These are phyloP conservation scores for Cataglyphis livida DNA, from an alignment of 2,888 invertebrate genomes.

Conservation along the genomic window DNA sequence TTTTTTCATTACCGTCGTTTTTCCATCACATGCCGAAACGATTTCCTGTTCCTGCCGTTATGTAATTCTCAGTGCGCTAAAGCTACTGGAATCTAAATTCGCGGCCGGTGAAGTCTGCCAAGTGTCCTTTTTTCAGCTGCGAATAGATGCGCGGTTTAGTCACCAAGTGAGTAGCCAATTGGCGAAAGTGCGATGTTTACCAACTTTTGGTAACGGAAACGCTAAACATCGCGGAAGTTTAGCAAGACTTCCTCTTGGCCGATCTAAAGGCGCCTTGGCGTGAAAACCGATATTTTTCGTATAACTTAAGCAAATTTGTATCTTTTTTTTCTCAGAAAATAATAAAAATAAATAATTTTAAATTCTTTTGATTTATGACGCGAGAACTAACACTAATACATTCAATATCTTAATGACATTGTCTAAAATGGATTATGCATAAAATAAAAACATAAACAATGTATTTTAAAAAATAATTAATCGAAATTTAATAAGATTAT, in stretches of 20 bases:
- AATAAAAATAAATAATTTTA: background rate
- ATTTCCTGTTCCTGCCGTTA: conserved; percentile 68
- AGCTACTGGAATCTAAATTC: conserved; percentile 70
- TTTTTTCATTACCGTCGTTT: conserved; percentile 21
- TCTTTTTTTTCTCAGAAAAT: background rate
- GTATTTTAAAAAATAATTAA: background rate
- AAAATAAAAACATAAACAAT: background rate
- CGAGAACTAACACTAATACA: background rate
- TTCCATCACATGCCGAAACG: conserved; percentile 29
- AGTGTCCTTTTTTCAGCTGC: conserved; percentile 65
- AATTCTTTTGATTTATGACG: background rate
- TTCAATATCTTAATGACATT: background rate
- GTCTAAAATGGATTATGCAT: background rate
- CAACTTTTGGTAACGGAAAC: conserved; percentile 64
- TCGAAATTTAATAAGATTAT: background rate
- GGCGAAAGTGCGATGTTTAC: conserved; percentile 75
- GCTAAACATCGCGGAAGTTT: conserved; percentile 20
- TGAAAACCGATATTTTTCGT: background rate
- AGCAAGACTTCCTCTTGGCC: conserved; percentile 12
- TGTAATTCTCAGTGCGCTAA: conserved; percentile 64
- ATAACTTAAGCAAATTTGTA: conserved; percentile 3
- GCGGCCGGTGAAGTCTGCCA: conserved; percentile 68
- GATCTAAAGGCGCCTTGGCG: conserved; percentile 16
- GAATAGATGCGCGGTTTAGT: conserved; percentile 71
- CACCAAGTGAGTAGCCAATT: conserved; percentile 65